Evolutionary conservation across 2,888 invertebrate species (phyloP).

Genomic region (Spodoptera exigua): DNA sequence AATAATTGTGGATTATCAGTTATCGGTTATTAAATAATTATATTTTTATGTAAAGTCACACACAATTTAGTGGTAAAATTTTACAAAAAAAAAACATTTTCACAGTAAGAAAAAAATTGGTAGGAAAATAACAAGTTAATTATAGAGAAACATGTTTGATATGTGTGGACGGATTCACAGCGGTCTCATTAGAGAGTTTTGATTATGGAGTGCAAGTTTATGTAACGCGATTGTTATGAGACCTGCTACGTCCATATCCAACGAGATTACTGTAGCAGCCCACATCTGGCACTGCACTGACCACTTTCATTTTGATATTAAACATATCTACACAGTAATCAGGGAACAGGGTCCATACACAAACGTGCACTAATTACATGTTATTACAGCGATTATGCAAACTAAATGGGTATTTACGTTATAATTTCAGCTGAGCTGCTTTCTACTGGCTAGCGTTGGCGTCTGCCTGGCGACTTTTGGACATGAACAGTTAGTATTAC

Average conservation of each 20-base stretch:
- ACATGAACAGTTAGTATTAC: conserved; percentile 86
- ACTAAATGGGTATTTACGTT: conserved; percentile 59
- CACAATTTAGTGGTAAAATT: conserved; percentile 10
- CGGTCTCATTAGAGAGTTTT: conserved; percentile 54
- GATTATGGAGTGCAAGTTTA: conserved; percentile 39
- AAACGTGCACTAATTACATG: conserved; percentile 1
- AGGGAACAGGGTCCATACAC: conserved; percentile 25
- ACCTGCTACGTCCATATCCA: conserved; percentile 32
- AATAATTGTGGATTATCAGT: conserved; percentile 26
- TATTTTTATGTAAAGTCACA: background rate
- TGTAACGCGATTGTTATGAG: conserved; percentile 49
- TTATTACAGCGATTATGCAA: conserved; percentile 28
- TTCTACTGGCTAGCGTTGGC: conserved; percentile 83
- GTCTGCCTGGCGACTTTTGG: conserved; percentile 87
- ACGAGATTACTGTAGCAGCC: conserved; percentile 33
- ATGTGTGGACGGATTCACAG: conserved; percentile 21
- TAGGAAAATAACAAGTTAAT: conserved; percentile 15
- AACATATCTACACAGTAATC: conserved; percentile 24
- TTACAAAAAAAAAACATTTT: conserved; percentile 7
- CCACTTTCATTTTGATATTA: conserved; percentile 67
- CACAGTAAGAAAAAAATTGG: conserved; percentile 6
- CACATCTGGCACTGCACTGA: conserved; percentile 38
- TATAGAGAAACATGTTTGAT: conserved; percentile 23
- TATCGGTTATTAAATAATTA: conserved; percentile 6
- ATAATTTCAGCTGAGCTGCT: conserved; percentile 85